Conservation (phyloP, 1,140 invertebrate species). For the Oncopodura yosiiana region DNA sequence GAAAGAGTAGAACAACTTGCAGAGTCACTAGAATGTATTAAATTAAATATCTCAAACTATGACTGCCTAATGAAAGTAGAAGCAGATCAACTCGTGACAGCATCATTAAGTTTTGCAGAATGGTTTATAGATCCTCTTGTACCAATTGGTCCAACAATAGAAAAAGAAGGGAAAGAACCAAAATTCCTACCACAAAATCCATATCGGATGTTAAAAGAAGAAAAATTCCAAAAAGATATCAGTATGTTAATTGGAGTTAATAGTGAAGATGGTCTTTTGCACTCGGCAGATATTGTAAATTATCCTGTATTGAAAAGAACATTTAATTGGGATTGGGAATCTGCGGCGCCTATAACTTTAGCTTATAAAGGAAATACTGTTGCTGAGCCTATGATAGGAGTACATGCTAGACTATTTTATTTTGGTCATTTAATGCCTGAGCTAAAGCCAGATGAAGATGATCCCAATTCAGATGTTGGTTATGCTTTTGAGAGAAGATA, state of each 20-base stretch:
- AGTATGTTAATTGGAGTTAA: conserved; percentile 16
- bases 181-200: conserved; percentile 8
- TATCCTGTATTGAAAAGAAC: conserved; percentile 6
- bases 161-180: conserved; percentile 5
- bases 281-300: conserved; percentile 18
- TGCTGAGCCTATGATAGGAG: no score
- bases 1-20: conserved; percentile 6
- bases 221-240: conserved; percentile 20
- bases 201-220: conserved; percentile 5
- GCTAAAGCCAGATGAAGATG: no score
- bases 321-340: conserved; percentile 14
- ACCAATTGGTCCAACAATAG: conserved; percentile 12
- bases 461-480: no score
- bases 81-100: neutral
- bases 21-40: conserved; percentile 1
- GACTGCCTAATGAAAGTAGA: conserved; percentile 14
- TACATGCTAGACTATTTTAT: no score
- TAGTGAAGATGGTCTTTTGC: conserved; percentile 17
- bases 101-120: conserved; percentile 8
- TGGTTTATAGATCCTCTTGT: conserved; percentile 21
- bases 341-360: conserved; percentile 19
- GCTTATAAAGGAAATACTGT: neutral
- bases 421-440: no score
- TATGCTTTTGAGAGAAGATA: no score
- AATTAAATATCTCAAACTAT: neutral